Percentiles rank a stretch among this genome's conserved stretches.
Evolutionary conservation across 2,797 vertebrate species (phyloP).

Genomic region (Characodon lateralis): DNA sequence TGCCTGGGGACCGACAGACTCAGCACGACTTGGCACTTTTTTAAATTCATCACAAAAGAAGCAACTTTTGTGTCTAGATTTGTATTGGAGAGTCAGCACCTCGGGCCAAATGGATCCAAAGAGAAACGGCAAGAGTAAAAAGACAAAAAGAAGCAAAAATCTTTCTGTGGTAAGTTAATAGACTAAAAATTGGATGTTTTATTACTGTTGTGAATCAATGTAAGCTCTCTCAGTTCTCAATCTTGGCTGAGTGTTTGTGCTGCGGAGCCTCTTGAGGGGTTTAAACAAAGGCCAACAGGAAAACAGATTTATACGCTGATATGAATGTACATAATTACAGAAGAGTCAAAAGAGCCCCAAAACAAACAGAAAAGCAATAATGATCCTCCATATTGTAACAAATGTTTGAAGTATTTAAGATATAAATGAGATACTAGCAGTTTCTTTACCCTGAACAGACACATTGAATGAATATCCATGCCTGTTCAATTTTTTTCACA

Average conservation of each 20-base stretch:
- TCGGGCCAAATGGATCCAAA: constrained; percentile 7
- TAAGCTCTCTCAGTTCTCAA: constrained; percentile 30
- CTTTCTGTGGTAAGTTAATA: not conserved
- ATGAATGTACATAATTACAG: constrained; percentile 1
- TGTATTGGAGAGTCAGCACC: constrained; percentile 6
- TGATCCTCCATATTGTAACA: not conserved
- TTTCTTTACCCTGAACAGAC: not conserved
- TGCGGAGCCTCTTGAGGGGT: constrained; percentile 16
- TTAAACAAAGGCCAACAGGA: constrained; percentile 15
- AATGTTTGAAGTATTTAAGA: not conserved
- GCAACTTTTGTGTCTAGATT: constrained; percentile 7
- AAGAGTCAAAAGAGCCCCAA: not conserved
- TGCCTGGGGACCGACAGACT: not conserved
- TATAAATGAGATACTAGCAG: not conserved
- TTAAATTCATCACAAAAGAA: constrained; percentile 8
- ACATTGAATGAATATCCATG: too few species aligned
- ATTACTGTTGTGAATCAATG: constrained; percentile 19
- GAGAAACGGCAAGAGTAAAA: not conserved
- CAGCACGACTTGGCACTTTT: not conserved
- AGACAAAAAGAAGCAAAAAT: not conserved
- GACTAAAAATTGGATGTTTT: constrained; percentile 12
- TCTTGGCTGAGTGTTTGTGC: constrained; percentile 2
- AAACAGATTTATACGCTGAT: constrained; percentile 3
- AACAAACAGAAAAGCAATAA: not conserved
- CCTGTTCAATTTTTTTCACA: too few species aligned